Evolutionary conservation across 2,797 vertebrate species (phyloP), one percentile per base, ranked within the genome.

Genomic region (Pogoniulus pusillus): DNA sequence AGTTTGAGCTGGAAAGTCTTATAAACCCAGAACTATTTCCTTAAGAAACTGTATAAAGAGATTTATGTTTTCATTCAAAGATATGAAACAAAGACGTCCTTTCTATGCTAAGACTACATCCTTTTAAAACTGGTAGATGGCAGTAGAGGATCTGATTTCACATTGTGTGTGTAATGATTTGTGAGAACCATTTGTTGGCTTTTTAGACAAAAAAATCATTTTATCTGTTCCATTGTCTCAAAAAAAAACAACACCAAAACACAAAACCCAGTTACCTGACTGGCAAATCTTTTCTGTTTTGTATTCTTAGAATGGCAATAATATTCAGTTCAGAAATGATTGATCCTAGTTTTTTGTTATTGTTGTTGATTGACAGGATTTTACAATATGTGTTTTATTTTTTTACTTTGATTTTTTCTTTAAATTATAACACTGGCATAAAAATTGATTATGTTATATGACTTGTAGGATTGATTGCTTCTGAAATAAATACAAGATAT

Each of bases 121-220:
- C 27, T 72, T 89, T 62, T 75, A 54, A 68, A 81, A 77, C 85
- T 93, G 93, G 73, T 96, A 97, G 97, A 81, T 97, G 97, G 96
- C 97, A 96, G 95, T 75, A 97, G 94, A 86, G 93, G 77, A 90
- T 90, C 81, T 96, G 24, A 26, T 62, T 90, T 95, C 35, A 37
- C 30, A 19, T 57, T 78, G 75, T 20, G 10, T 81, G 75, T 23
- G 10, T 58, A 2, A 34, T 64, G 66, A 32, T 82, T 49, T 30
- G 20, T 64, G 41, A 59, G 37, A 68, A 9, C 32, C 34, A 22
- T 70, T 72, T 16, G 45, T 55, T 79, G 51, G 37, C 29, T 66
- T 76, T 85, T 69, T 59, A 30, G 20, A 85, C 74, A 77, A 87
- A 51, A 43, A 85, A 89, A 59, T 65, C 10, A 1, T 87, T 80